Percentiles rank a stretch among this genome's conserved stretches.
Conservation (phyloP, 35 echinoderm and acorn worm species). For the Lytechinus pictus region DNA sequence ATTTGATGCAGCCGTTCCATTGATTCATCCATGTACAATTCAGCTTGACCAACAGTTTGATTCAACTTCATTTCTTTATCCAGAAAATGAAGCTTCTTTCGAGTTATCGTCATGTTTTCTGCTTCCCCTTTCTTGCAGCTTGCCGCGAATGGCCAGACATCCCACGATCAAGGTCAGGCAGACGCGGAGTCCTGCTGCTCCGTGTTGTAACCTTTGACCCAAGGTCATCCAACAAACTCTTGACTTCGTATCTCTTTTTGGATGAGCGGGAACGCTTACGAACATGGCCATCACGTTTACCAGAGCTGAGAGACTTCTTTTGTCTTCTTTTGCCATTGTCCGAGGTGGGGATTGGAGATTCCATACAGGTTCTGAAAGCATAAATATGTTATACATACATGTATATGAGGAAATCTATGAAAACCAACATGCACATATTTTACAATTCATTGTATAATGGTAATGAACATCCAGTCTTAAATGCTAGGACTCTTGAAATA, state of each 20-base stretch:
- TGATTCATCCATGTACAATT: background rate
- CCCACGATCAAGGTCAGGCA: background rate
- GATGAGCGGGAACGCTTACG: background rate
- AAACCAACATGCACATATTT: too few relatives aligned
- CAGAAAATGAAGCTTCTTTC: background rate
- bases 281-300: background rate
- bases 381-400: background rate
- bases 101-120: background rate
- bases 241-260: conserved; percentile 7
- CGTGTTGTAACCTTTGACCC: background rate
- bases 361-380: background rate
- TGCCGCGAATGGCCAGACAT: background rate
- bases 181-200: background rate
- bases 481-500: too few relatives aligned
- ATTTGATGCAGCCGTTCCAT: background rate
- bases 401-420: too few relatives aligned
- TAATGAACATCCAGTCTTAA: too few relatives aligned
- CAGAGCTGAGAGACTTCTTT: background rate
- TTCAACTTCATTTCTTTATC: background rate
- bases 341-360: background rate
- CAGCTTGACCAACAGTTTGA: background rate
- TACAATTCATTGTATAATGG: too few relatives aligned
- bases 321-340: background rate
- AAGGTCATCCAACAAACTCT: background rate
- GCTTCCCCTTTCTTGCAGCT: background rate